Base-by-base conservation (phyloP, 2,888 invertebrate species). In the Galeruca laticollis region DNA sequence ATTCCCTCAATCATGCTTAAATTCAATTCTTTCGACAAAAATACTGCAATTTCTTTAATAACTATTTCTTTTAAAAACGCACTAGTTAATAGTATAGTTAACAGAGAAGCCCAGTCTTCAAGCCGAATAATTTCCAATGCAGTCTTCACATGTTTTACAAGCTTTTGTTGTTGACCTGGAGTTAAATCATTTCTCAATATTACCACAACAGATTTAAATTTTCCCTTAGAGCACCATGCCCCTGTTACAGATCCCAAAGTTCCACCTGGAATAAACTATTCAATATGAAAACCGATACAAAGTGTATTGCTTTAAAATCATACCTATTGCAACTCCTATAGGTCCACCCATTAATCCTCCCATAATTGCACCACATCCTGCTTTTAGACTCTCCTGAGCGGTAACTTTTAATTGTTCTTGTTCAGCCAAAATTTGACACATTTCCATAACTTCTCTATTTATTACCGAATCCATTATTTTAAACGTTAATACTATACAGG, bases 311-410 rank as follows among this genome's bases (percentile, higher is more conserved):
- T 5, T 9, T 9, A 8, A 52, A n/a, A 10, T 65, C 73, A 70
- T 79, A 86, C 86, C 86, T 69, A 84, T 68, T 57, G 80, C 84
- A 70, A 85, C 70, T 51, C 86, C 86, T 35, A 83, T n/a, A n/a
- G 85, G 85, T 0, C 86, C 86, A 26, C 79, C 84, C 3, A 85
- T 20, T 20, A 86, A 18, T 35, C 82, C 84, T 43, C 85, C 86
- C 56, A 79, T 63, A 47, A 84, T 77, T 9, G 84, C 84, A 68
- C 81, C 81, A 40, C 76, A 68, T 11, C 84, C 84, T 33, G 84
- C 85, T 76, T 84, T 85, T 2, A 75, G 74, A 3, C 84, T 80
- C 75, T 82, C 82, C 35, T 69, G 76, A 5, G 84, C 69, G n/a
- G 84, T 81, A 18, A 81, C 82, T 75, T 78, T 75, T 64, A 86